Conservation (phyloP, 2,888 invertebrate genomes). For the Troides helena region DNA sequence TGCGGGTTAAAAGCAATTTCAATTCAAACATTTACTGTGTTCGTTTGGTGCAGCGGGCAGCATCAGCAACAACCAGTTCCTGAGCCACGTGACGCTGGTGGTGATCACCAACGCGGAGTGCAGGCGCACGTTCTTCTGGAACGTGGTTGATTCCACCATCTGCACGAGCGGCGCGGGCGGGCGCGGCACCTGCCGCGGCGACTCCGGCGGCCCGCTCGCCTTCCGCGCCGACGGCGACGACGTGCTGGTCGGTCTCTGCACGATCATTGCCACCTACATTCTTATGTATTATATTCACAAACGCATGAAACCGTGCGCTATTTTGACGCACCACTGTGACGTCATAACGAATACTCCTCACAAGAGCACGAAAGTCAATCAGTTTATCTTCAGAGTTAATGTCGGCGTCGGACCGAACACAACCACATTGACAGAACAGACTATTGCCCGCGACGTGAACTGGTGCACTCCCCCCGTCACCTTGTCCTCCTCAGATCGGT, state of each 20-base stretch:
- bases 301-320: background rate
- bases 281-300: background rate
- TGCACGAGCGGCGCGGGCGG: slow-evolving; percentile 38
- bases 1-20: too few species aligned
- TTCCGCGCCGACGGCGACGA: background rate
- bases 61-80: slow-evolving; percentile 25
- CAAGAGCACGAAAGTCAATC: background rate
- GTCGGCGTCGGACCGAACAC: background rate
- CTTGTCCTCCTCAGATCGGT: slow-evolving; percentile 16
- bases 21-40: too few species aligned
- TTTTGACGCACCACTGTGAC: background rate
- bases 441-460: background rate
- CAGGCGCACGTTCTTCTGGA: slow-evolving; percentile 17
- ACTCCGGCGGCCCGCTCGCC: slow-evolving; percentile 40
- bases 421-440: background rate
- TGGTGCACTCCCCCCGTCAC: background rate
- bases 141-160: slow-evolving; percentile 29
- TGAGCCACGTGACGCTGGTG: slow-evolving; percentile 30
- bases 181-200: slow-evolving; percentile 36
- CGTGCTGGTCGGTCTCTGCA: slow-evolving; percentile 8
- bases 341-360: background rate
- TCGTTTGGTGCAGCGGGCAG: slow-evolving; percentile 1
- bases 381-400: background rate
- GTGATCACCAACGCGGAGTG: slow-evolving; percentile 41
- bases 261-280: background rate